Percentiles rank a stretch among this genome's conserved stretches.
Conservation (phyloP, 2,113 vertebrate genomes). For the Limnothrissa miodon region DNA sequence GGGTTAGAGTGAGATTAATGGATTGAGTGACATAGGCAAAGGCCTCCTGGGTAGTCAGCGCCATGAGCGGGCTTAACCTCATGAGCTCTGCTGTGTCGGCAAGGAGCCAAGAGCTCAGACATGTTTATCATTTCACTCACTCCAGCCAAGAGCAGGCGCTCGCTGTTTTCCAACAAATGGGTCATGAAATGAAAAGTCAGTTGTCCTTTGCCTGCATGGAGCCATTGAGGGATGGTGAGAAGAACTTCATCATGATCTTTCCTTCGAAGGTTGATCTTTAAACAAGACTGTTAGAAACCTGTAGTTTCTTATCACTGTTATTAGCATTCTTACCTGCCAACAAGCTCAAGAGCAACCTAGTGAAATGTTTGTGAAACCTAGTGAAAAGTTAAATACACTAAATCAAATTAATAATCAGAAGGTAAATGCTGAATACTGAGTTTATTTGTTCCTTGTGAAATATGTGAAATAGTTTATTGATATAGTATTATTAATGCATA, state of each 20-base stretch:
- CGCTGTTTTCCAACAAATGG: not conserved
- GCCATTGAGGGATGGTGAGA: not conserved
- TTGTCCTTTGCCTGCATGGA: too few species aligned
- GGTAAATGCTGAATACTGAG: not conserved
- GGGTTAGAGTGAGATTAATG: conserved; percentile 11
- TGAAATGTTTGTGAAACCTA: not conserved
- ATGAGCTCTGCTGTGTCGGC: conserved; percentile 31
- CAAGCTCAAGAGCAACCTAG: not conserved
- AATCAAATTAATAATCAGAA: not conserved
- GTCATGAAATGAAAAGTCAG: not conserved
- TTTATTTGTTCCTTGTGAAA: not conserved
- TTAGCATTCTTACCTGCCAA: not conserved
- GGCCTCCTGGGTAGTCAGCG: conserved; percentile 15
- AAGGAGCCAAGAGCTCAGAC: conserved; percentile 23
- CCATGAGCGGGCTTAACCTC: conserved; percentile 39
- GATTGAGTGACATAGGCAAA: conserved; percentile 41
- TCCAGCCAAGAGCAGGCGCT: not conserved
- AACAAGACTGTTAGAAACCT: not conserved
- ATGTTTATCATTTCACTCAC: not conserved
- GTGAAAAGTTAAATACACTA: not conserved
- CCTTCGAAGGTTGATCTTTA: not conserved
- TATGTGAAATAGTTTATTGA: not conserved
- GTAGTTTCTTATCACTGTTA: not conserved
- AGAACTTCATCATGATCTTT: not conserved
- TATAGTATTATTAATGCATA: not conserved